Conservation (phyloP, 2,797 vertebrate genomes). For the Coracias cyanogaster region DNA sequence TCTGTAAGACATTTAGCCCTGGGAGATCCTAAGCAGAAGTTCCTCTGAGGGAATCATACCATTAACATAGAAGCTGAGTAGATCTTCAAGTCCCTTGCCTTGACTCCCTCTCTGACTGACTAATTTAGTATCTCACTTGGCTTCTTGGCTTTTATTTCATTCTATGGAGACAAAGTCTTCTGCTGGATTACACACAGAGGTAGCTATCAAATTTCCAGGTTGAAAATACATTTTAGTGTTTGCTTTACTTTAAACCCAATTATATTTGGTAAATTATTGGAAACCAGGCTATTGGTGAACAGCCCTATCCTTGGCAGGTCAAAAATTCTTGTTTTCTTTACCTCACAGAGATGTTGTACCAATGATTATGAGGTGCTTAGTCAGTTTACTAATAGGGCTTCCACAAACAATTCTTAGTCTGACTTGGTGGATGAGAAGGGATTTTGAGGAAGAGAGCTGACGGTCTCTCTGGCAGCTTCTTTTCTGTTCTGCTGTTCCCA, state of each 20-base stretch:
- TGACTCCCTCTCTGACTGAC: neutral
- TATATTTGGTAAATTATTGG: neutral
- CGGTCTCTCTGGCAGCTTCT: neutral
- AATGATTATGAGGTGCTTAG: neutral
- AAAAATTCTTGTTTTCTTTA: neutral
- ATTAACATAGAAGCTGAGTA: neutral
- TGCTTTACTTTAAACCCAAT: neutral
- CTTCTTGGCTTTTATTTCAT: neutral
- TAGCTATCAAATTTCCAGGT: neutral
- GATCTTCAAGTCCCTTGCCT: neutral
- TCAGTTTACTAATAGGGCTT: neutral
- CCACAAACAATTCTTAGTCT: neutral
- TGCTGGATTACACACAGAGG: neutral
- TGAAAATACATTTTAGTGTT: neutral
- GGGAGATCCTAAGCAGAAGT: neutral
- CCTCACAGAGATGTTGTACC: neutral
- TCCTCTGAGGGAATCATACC: neutral
- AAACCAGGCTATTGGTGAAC: neutral
- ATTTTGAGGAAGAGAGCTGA: neutral
- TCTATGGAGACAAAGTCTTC: neutral
- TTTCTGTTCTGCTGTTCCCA: neutral
- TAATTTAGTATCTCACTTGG: neutral
- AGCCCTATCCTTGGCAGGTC: neutral
- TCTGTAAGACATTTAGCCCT: neutral
- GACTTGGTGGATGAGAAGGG: neutral